These are phyloP conservation scores for Cercocebus atys DNA, from an alignment of 2,113 vertebrate genomes.

Conservation along the genomic window DNA sequence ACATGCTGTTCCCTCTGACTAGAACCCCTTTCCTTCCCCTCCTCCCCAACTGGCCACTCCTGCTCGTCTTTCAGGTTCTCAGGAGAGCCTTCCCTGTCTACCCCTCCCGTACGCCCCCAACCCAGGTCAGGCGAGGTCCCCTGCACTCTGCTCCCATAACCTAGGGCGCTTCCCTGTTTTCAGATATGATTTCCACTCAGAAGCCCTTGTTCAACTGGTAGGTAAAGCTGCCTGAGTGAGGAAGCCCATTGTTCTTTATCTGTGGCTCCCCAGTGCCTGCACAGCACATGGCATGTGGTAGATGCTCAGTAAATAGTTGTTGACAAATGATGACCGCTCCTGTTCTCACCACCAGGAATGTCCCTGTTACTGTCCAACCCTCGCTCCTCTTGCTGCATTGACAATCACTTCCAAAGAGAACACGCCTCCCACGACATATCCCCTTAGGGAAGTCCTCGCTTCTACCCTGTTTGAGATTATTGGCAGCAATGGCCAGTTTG, in stretches of 20 bases:
- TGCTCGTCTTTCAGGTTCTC: background rate
- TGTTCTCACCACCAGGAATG: background rate
- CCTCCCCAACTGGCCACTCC: background rate
- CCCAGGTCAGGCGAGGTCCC: background rate
- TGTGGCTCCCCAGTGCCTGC: too few species aligned
- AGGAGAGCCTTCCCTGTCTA: background rate
- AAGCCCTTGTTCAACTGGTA: background rate
- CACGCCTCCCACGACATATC: background rate
- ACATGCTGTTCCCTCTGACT: background rate
- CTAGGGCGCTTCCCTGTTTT: background rate
- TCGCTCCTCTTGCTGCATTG: background rate
- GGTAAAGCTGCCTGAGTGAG: background rate
- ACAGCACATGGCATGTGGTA: accelerated
- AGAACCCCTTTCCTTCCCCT: background rate
- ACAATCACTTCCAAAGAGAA: background rate
- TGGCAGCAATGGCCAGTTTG: background rate
- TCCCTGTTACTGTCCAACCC: background rate
- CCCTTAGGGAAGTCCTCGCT: background rate
- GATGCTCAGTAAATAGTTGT: background rate
- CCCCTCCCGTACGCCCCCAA: too few species aligned
- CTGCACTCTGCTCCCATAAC: background rate
- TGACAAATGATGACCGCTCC: background rate
- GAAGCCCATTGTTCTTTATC: background rate
- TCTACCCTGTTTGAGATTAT: background rate
- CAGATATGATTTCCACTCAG: background rate